Conservation (phyloP, 2,113 vertebrate species). For the Nycticebus coucang region DNA sequence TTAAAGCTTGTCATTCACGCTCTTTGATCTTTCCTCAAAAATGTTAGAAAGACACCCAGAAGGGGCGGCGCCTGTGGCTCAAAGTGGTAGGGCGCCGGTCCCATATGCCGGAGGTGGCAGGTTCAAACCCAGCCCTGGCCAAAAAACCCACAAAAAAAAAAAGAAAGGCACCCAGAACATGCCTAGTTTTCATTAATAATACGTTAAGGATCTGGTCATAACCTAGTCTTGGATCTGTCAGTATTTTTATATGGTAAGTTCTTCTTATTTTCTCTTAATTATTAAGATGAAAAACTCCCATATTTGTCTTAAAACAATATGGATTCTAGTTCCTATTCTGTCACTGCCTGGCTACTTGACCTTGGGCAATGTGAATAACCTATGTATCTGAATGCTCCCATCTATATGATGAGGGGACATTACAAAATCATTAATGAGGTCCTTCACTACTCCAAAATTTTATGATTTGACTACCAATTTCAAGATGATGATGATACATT, state of each 20-base stretch:
- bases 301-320: constrained; percentile 12
- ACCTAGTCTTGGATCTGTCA: background rate
- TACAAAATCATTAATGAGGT: background rate
- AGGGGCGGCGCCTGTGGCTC: too few species aligned
- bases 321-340: background rate
- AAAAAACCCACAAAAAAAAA: too few species aligned
- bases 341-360: constrained; percentile 29
- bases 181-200: constrained; percentile 41
- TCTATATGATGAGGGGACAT: background rate
- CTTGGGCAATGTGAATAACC: background rate
- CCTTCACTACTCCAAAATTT: background rate
- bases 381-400: background rate
- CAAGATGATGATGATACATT: background rate
- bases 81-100: too few species aligned
- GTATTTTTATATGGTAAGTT: background rate
- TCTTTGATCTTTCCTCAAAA: constrained; percentile 60
- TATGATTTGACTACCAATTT: constrained; percentile 41
- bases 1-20: background rate
- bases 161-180: constrained; percentile 11
- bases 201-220: constrained; percentile 15
- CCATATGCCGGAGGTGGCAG: too few species aligned
- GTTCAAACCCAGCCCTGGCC: too few species aligned
- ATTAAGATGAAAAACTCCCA: constrained; percentile 28
- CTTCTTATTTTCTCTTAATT: constrained; percentile 16
- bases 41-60: constrained; percentile 40